A percentile compares a stretch with the other conserved stretches of the same genome.
These are phyloP conservation scores for Athene cunicularia DNA, from an alignment of 2,113 vertebrate genomes.

Conservation along the genomic window DNA sequence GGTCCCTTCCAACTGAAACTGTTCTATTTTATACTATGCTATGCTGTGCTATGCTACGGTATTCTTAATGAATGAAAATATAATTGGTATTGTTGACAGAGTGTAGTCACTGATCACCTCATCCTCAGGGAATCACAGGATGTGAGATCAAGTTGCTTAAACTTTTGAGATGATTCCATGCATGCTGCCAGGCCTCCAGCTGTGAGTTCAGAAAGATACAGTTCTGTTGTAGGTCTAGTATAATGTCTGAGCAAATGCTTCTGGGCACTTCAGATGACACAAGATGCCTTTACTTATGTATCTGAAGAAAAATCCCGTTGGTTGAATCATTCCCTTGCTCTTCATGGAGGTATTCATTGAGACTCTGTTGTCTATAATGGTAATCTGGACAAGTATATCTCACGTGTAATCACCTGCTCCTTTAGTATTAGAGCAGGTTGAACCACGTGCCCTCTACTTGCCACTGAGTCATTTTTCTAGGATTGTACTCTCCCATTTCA, in stretches of 20 bases:
- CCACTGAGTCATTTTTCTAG: neutral
- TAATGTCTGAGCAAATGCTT: neutral
- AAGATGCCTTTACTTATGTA: neutral
- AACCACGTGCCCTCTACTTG: neutral
- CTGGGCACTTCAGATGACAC: neutral
- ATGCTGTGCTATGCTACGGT: neutral
- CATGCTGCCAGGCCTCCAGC: neutral
- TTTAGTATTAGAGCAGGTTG: neutral
- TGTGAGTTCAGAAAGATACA: neutral
- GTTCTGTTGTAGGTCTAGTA: neutral
- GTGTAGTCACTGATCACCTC: neutral
- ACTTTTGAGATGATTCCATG: neutral
- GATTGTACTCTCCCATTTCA: neutral
- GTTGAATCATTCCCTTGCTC: neutral
- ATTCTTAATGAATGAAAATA: neutral
- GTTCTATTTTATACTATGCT: neutral
- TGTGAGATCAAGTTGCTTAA: neutral
- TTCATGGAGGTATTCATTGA: neutral
- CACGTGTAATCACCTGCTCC: neutral
- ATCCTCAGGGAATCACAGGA: neutral
- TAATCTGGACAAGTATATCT: neutral
- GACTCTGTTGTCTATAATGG: neutral
- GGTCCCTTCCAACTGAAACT: neutral
- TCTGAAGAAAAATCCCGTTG: neutral
- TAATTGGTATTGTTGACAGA: neutral